Conservation (phyloP, 2,113 vertebrate species). For the Glaucidium brasilianum region DNA sequence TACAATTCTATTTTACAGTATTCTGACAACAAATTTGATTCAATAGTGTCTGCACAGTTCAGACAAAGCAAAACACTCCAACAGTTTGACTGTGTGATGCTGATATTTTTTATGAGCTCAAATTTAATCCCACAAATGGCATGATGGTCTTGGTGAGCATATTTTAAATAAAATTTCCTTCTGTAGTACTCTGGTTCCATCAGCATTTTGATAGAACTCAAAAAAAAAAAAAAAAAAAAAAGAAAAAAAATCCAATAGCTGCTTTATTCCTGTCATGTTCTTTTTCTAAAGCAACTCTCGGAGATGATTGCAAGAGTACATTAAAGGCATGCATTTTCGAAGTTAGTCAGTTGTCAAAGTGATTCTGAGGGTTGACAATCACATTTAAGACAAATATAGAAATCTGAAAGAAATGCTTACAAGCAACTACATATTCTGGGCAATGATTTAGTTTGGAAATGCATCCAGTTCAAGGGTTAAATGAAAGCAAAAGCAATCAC, state of each 20-base stretch:
- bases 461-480: constrained; percentile 72
- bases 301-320: constrained; percentile 54
- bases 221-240: background rate
- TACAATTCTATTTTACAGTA: constrained; percentile 68
- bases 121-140: constrained; percentile 48
- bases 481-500: constrained; percentile 73
- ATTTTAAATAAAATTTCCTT: constrained; percentile 56
- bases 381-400: constrained; percentile 50
- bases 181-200: background rate
- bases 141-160: constrained; percentile 20
- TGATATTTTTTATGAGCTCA: constrained; percentile 51
- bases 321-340: constrained; percentile 52
- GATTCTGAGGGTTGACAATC: constrained; percentile 48
- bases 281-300: constrained; percentile 16
- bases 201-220: constrained; percentile 1
- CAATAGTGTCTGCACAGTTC: constrained; percentile 39
- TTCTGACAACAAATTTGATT: constrained; percentile 68
- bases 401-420: constrained; percentile 46
- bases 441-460: constrained; percentile 53
- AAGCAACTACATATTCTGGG: background rate
- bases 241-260: background rate
- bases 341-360: constrained; percentile 53
- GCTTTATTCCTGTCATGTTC: constrained; percentile 47
- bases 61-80: constrained; percentile 56
- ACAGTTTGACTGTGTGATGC: constrained; percentile 27